Evolutionary conservation across 1,140 invertebrate species (phyloP).

Genomic region (Neodiprion fabricii): DNA sequence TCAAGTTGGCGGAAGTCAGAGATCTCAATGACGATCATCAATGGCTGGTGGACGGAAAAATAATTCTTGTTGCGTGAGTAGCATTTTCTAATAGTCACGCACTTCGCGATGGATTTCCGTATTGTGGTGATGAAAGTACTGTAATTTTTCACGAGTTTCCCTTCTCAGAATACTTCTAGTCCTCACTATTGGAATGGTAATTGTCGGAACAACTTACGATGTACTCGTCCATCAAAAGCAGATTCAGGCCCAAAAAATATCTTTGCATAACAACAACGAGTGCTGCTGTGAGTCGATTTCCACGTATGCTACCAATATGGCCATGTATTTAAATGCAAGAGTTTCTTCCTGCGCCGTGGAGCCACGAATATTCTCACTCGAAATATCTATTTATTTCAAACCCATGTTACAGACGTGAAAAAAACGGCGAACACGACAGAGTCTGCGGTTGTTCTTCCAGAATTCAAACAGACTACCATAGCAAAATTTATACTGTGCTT

Average conservation of each 20-base stretch:
- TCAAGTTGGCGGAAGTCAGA: conserved; percentile 41
- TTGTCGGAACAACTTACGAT: conserved; percentile 45
- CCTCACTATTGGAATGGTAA: conserved; percentile 23
- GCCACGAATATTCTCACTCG: too few relatives aligned
- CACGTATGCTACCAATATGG: too few relatives aligned
- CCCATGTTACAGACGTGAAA: conserved; percentile 23
- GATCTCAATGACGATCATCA: conserved; percentile 39
- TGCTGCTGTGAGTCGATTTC: not conserved
- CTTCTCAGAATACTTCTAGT: conserved; percentile 32
- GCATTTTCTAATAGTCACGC: not conserved
- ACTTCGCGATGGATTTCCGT: not conserved
- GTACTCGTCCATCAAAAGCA: conserved; percentile 38
- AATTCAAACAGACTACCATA: conserved; percentile 15
- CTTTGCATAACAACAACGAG: not conserved
- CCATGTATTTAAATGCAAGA: too few relatives aligned
- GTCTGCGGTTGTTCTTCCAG: not conserved
- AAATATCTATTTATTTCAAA: not conserved
- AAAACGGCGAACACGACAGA: conserved; percentile 30
- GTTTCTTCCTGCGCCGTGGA: too few relatives aligned
- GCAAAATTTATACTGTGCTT: conserved; percentile 53
- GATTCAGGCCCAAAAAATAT: not conserved
- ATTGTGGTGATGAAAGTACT: not conserved
- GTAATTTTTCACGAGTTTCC: conserved; percentile 9
- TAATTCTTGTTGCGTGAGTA: conserved; percentile 31
- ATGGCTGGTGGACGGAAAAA: conserved; percentile 36